Base-by-base conservation (phyloP, 1,140 invertebrate genomes). In the Drosophila rufa region DNA sequence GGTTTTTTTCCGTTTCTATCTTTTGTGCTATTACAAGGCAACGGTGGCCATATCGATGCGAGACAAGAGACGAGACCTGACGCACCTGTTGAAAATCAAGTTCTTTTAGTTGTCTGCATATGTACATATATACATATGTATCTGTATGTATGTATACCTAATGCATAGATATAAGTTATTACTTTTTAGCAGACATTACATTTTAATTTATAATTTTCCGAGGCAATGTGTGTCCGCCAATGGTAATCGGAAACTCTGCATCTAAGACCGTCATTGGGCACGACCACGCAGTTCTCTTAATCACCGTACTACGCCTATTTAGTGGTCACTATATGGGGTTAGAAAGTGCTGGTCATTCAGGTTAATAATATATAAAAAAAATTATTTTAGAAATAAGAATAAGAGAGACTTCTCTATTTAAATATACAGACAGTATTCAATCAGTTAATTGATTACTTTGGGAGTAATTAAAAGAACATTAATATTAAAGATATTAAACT, bases 51-150 rank as follows among this genome's bases (percentile, higher is more conserved):
- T 74, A 70, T 62, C 56, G 79, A 66, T 75, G 53, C 36, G 67
- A 51, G 69, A 57, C 50, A 73, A 55, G 58, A 64, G 75, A 70
- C 68, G 60, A 77, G 77, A 84, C 77, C 57, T 30, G 55, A 68
- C 79, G 83, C 82, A 86, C 82, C 82, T 86, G 82, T 87, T 86
- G 70, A 82, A 86, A 86, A 86, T 82, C 83, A 86, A 86, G 82
- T 87, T 86, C 65, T 86, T 75, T 68, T 67, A 87, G 75, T 76
- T 70, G 58, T 67, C 64, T 68, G 45, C 62, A 38, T 30, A 71
- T 30, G 19, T n/a, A 43, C 38, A 19, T 6, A 47, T 38, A 33
- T 45, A 50, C 9, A 17, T n/a, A 30, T 42, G 4, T 22, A 22
- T 22, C 19, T 7, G 1, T 56, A 64, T 53, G 27, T 22, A 61